These are phyloP conservation scores for Drosophila virilis DNA, from an alignment of 1,140 invertebrate genomes.

Conservation along the genomic window DNA sequence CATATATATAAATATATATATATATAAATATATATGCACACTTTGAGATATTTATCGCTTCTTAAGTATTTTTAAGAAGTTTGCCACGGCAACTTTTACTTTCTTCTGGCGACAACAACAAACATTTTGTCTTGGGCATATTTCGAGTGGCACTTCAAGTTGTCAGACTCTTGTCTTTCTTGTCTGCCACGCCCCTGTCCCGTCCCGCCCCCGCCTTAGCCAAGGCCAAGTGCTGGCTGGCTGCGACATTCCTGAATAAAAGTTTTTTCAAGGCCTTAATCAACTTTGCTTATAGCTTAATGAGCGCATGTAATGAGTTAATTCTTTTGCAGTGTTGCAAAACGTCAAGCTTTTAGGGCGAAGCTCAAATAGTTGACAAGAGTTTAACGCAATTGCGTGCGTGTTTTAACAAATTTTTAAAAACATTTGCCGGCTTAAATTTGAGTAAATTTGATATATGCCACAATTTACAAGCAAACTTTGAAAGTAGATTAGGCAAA, in stretches of 20 bases:
- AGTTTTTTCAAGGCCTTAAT: slow-evolving; percentile 79
- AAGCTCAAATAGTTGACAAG: slow-evolving; percentile 28
- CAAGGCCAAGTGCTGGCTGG: neutral
- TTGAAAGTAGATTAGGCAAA: no score
- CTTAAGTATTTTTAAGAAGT: slow-evolving; percentile 82
- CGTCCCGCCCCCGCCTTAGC: neutral
- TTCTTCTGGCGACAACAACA: slow-evolving; percentile 53
- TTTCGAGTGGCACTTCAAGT: slow-evolving; percentile 77
- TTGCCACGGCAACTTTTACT: slow-evolving; percentile 69
- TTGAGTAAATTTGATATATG: neutral
- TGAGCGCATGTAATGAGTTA: slow-evolving; percentile 74
- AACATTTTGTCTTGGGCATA: slow-evolving; percentile 75
- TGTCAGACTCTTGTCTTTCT: slow-evolving; percentile 55
- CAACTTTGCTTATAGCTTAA: slow-evolving; percentile 70
- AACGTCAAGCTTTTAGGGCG: slow-evolving; percentile 8
- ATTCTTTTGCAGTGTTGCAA: slow-evolving; percentile 61
- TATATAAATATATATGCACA: slow-evolving; percentile 37
- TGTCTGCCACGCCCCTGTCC: neutral
- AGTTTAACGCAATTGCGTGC: slow-evolving; percentile 9
- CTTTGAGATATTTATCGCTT: slow-evolving; percentile 75
- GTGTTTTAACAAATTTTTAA: neutral
- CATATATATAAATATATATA: slow-evolving; percentile 23
- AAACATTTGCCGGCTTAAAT: no score
- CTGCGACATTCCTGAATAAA: slow-evolving; percentile 50
- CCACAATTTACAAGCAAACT: neutral